Conservation (phyloP, 2,888 invertebrate species). For the Clepsis dumicolana region DNA sequence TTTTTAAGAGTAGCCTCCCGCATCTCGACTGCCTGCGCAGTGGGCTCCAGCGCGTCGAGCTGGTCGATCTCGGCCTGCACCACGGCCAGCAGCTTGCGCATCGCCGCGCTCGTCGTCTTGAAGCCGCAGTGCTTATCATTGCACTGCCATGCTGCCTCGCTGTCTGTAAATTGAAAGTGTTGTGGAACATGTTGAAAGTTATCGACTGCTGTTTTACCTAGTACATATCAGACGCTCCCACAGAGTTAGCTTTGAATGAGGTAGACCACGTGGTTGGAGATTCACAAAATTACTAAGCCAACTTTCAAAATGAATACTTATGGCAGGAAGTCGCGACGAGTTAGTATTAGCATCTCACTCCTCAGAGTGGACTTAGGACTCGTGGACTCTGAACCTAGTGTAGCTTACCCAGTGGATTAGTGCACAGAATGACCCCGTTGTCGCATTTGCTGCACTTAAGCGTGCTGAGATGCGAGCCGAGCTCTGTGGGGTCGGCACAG, state of each 20-base stretch:
- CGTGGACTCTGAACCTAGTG: neutral
- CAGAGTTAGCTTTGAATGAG: too few relatives aligned
- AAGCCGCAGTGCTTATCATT: constrained; percentile 88
- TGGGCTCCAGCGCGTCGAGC: constrained; percentile 86
- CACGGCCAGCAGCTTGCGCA: constrained; percentile 87
- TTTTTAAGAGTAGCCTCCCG: constrained; percentile 88
- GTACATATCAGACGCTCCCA: too few relatives aligned
- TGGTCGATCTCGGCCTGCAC: constrained; percentile 90
- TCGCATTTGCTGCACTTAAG: constrained; percentile 92
- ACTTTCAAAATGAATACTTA: too few relatives aligned
- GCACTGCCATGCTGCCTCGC: constrained; percentile 88
- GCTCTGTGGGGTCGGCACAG: constrained; percentile 92
- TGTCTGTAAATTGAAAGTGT: constrained; percentile 70
- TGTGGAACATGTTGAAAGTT: neutral
- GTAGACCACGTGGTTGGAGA: too few relatives aligned
- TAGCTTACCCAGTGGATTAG: constrained; percentile 88
- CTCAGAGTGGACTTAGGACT: too few relatives aligned
- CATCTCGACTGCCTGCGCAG: constrained; percentile 87
- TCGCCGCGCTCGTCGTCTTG: constrained; percentile 86
- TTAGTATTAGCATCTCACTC: too few relatives aligned
- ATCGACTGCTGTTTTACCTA: too few relatives aligned
- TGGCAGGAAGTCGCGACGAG: too few relatives aligned
- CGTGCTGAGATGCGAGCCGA: constrained; percentile 92
- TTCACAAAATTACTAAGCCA: too few relatives aligned
- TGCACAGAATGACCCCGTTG: constrained; percentile 88